Base-by-base conservation (phyloP, 2,888 invertebrate genomes). In the Neoscelio sp. region DNA sequence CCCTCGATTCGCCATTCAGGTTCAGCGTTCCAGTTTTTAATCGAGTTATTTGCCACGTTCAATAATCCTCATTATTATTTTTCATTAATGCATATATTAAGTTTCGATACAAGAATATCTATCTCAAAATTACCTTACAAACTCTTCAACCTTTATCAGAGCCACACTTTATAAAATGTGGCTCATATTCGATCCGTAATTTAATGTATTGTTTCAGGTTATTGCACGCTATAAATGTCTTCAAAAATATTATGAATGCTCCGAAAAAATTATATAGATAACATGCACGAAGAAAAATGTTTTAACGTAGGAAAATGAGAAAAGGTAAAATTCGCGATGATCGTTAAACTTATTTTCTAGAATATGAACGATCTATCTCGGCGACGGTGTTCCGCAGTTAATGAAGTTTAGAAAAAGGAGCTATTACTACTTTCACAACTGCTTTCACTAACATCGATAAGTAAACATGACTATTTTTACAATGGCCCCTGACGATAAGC, bases 341-440 rank as follows among this genome's bases (percentile, higher is more conserved):
- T 28, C 28, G 28, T 28, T 28, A 56, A 56, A 56, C 33, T 7
- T 13, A 26, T 17, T 28, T 28, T 8, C 28, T 12, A 6, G 50
- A 15, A n/a, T 13, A 12, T 26, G 12, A 20, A 20, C 20, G 10
- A 23, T 28, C 7, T 6, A 6, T 8, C 7, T n/a, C n/a, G 54
- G 30, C 38, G 54, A 15, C 23, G 12, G 12, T n/a, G 12, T 13
- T 30, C 15, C 23, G 54, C 62, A 33, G 23, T 48, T 18, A 50
- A 68, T 56, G 54, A 64, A 76, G 64, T 68, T 48, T 52, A 42
- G 13, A 56, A 65, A 56, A 70, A 71, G 20, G 67, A 35, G 50
- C 54, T 54, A 56, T 42, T 78, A 28, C 73, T 70, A 78, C 78
- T 78, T 78, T 78, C 78, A 78, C 78, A 73, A 78, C 73, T 67